Base-by-base conservation (phyloP, 2,888 invertebrate species). In the Rugalucina vietnamica region DNA sequence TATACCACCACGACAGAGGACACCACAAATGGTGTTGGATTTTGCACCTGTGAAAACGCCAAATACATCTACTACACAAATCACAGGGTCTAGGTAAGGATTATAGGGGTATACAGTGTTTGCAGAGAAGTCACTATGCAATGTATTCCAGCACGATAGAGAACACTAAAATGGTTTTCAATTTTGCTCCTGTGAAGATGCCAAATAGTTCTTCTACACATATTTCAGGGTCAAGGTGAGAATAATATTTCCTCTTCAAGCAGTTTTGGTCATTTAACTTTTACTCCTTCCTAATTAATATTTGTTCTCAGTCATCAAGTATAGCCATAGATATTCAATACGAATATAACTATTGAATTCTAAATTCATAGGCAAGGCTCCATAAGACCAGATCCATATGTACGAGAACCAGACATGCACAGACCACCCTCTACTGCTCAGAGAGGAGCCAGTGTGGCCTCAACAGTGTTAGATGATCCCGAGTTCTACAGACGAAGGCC, bases 381-480 rank as follows among this genome's bases (percentile, higher is more conserved):
- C 5, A 29, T 27, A 8, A 60, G 60, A 27, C 60, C 60, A 24
- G 60, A 60, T 60, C 77, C 80, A 10, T 84, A 84, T 43, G 49
- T 81, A 4, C 32, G 76, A 37, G 54, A 84, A 50, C 86, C 86
- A 1, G 83, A 86, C 34, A 76, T 79, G 21, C 76, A 76, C 27
- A 77, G 79, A 14, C 78, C 76, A 24, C 50, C 76, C 18, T 80
- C 77, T 1, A 4, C 34, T 8, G 70, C 37, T 8, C n/a, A 36
- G 24, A 81, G 93, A 34, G 91, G 91, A 18, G 60, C 76, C 54
- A 92, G 91, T 82, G 91, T 92, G 0, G 89, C 88, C 0, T 93
- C 92, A 0, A 86, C 85, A 73, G 82, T 86, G 27, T 84, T 92
- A 34, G 89, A 91, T 82, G 88, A 92, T 57, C 92, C 91, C 2